phyloP scores from a whole-genome alignment of 2,113 vertebrate genomes.

The Scytalopus superciliaris region DNA sequence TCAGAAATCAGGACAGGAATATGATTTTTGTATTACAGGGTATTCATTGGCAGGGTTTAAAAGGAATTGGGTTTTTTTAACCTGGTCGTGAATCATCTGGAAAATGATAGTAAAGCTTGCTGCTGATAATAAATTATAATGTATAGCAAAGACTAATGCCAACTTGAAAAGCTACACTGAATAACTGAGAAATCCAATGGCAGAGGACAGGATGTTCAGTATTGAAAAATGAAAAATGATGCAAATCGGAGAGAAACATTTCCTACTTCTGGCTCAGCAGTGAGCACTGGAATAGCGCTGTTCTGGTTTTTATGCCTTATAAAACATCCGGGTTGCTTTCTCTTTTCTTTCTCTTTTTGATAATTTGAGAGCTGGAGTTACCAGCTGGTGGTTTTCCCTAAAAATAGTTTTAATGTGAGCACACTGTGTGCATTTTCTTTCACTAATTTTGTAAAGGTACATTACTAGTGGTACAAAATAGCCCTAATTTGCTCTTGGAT shows the following conservation, averaged over 20 bases:
- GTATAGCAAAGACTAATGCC: background rate
- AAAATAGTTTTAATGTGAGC: background rate
- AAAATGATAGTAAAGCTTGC: background rate
- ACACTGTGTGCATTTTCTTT: background rate
- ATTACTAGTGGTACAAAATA: conserved; percentile 11
- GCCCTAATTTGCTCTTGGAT: conserved; percentile 27
- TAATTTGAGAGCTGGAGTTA: background rate
- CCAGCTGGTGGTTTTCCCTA: conserved; percentile 28
- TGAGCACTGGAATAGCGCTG: background rate
- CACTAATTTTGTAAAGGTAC: conserved; percentile 35
- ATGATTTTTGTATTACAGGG: background rate
- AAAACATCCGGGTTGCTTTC: background rate
- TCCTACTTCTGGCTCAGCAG: background rate
- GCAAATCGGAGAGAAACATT: background rate
- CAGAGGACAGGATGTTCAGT: background rate
- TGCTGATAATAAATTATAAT: background rate
- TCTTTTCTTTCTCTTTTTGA: background rate
- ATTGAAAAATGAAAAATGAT: background rate
- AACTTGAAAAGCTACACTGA: background rate
- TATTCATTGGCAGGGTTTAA: background rate
- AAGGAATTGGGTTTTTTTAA: background rate
- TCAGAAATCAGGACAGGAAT: background rate
- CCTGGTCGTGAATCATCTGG: background rate
- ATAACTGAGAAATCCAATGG: background rate
- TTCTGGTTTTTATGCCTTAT: background rate